A percentile compares a stretch with the other conserved stretches of the same genome.
Evolutionary conservation across 2,797 vertebrate species (phyloP).

Genomic region (Phataginus tetradactyla): DNA sequence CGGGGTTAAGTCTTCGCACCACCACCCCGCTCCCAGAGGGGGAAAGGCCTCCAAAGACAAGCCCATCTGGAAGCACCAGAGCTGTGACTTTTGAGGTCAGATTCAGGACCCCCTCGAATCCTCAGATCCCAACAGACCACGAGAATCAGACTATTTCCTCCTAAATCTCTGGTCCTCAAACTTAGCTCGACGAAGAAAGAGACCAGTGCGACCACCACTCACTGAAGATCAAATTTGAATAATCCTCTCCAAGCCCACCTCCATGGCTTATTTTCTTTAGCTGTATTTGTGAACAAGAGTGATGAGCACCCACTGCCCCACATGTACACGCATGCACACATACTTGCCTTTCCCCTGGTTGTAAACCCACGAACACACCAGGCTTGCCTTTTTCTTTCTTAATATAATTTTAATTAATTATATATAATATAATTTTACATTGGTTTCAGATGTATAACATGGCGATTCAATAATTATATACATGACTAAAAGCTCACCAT

Average conservation of each 20-base stretch:
- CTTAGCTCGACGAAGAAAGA: background rate
- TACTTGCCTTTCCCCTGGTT: background rate
- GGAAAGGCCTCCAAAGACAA: background rate
- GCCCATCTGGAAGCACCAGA: background rate
- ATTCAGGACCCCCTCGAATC: background rate
- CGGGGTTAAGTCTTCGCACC: background rate
- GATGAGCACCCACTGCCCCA: background rate
- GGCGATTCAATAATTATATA: no score
- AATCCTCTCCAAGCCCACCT: background rate
- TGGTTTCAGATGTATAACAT: no score
- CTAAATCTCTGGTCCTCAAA: background rate
- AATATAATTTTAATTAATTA: no score
- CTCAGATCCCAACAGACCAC: background rate
- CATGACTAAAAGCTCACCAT: no score
- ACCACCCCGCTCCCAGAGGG: background rate
- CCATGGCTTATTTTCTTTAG: background rate
- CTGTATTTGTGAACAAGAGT: background rate
- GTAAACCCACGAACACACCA: background rate
- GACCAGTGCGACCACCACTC: background rate
- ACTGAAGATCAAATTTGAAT: background rate
- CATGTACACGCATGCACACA: accelerated
- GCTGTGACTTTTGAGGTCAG: background rate
- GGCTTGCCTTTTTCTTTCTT: background rate
- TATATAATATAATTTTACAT: no score
- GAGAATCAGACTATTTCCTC: background rate